Evolutionary conservation across 1,140 invertebrate genomes (phyloP).

Genomic region (Odontomachus brunneus): DNA sequence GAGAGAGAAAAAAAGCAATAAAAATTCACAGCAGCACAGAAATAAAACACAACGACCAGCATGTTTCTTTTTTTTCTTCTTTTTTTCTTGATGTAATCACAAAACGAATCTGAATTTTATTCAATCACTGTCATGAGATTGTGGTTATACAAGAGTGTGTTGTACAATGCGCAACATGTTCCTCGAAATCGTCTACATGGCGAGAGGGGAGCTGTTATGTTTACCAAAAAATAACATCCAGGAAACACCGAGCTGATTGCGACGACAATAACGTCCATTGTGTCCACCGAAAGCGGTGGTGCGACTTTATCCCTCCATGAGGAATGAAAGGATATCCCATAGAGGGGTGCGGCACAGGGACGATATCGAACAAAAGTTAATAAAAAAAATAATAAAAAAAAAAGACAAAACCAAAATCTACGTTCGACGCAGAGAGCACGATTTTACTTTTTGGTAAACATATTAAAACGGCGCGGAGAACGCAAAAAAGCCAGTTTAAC

Average conservation of each 20-base stretch:
- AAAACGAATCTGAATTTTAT: slow-evolving; percentile 85
- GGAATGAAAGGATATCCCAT: too few species aligned
- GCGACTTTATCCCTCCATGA: background rate
- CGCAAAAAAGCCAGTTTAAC: slow-evolving; percentile 64
- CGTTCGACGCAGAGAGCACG: background rate
- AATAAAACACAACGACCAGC: slow-evolving; percentile 83
- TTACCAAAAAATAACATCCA: slow-evolving; percentile 77
- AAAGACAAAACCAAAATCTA: too few species aligned
- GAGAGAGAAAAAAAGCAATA: slow-evolving; percentile 51
- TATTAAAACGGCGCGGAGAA: slow-evolving; percentile 73
- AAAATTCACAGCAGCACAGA: slow-evolving; percentile 74
- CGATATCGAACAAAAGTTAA: background rate
- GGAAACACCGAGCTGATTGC: background rate
- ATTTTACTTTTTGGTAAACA: slow-evolving; percentile 80
- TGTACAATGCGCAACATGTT: slow-evolving; percentile 82
- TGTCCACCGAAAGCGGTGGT: background rate
- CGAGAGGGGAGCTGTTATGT: slow-evolving; percentile 78
- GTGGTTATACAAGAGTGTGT: slow-evolving; percentile 83
- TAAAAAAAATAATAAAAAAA: background rate
- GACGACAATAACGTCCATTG: background rate
- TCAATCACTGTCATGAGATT: slow-evolving; percentile 82
- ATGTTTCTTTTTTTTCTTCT: slow-evolving; percentile 72
- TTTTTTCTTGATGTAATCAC: slow-evolving; percentile 64
- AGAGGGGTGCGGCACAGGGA: background rate
- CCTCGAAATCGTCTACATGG: slow-evolving; percentile 77